A percentile compares a stretch with the other conserved stretches of the same genome.
Conservation (phyloP, 2,797 vertebrate genomes). For the Ispidina lecontei region DNA sequence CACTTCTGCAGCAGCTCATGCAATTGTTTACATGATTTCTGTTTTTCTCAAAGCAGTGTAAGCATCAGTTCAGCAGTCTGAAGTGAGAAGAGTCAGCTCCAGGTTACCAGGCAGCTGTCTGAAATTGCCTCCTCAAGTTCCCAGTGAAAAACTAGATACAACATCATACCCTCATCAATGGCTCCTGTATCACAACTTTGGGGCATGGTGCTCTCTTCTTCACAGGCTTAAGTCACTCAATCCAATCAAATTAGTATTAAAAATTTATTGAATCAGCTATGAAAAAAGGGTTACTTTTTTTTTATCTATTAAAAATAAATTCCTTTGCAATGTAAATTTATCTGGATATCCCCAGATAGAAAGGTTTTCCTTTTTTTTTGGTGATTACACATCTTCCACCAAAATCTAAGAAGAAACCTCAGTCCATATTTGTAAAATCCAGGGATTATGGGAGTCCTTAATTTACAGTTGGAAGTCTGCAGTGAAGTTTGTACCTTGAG, state of each 20-base stretch:
- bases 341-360: conserved; percentile 5
- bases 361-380: conserved; percentile 4
- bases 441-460: conserved; percentile 61
- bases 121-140: background rate
- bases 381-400: conserved; percentile 43
- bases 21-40: background rate
- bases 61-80: background rate
- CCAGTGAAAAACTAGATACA: background rate
- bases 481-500: conserved; percentile 46
- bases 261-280: background rate
- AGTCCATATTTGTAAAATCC: conserved; percentile 58
- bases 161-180: background rate
- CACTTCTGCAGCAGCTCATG: background rate
- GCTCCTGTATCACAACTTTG: accelerated
- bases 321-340: conserved; percentile 41
- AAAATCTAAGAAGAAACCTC: conserved; percentile 35
- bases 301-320: background rate
- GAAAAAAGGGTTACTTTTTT: background rate
- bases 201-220: background rate
- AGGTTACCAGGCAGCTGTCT: background rate
- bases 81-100: background rate
- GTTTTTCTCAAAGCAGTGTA: background rate
- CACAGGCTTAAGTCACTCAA: background rate
- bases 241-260: background rate
- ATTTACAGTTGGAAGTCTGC: conserved; percentile 68